Conservation (phyloP, 2,113 vertebrate genomes). For the Orientallactaga bullata region DNA sequence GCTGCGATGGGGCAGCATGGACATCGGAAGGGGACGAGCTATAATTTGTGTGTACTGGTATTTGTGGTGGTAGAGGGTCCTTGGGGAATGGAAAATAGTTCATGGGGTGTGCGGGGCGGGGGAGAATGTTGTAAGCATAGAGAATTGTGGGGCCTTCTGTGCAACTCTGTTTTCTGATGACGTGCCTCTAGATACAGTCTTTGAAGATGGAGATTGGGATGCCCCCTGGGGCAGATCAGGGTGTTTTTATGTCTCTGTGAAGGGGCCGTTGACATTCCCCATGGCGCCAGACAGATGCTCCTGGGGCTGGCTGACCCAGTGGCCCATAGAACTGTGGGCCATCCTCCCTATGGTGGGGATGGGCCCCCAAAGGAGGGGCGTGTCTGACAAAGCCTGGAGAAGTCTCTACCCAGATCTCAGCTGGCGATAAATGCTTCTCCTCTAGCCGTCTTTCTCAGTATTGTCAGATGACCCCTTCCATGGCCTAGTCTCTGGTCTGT, state of each 20-base stretch:
- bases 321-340: neutral
- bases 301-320: neutral
- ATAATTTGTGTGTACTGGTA: neutral
- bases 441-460: neutral
- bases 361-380: neutral
- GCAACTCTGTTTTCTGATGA: neutral
- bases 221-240: neutral
- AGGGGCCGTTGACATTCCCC: neutral
- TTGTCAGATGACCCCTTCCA: neutral
- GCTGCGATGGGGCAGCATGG: neutral
- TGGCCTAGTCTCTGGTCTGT: neutral
- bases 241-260: neutral
- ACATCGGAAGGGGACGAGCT: rapidly evolving
- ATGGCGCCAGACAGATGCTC: neutral
- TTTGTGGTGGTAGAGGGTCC: neutral
- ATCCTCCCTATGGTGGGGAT: neutral
- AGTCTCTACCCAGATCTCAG: neutral
- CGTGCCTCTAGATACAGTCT: neutral
- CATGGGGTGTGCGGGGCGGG: neutral
- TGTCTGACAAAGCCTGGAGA: neutral
- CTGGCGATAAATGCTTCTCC: neutral
- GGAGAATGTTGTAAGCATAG: rapidly evolving
- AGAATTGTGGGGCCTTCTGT: neutral
- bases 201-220: neutral
- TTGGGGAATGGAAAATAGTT: rapidly evolving